Conservation (phyloP, 2,888 invertebrate genomes). For the Cenopis cana region DNA sequence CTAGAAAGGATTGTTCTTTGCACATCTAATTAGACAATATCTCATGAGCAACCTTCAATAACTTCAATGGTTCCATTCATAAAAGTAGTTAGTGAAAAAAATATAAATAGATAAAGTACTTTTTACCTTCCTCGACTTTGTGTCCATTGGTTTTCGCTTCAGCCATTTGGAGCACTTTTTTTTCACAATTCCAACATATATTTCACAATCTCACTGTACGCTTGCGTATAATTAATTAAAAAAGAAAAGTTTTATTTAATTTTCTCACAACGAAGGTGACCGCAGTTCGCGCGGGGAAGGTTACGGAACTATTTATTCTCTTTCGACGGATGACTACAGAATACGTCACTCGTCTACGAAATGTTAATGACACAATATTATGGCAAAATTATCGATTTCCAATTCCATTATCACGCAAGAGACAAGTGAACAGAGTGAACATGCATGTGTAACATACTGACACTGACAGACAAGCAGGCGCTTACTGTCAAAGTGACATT, state of each 20-base stretch:
- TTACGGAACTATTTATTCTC: constrained; percentile 35
- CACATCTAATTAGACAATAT: too few relatives aligned
- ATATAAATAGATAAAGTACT: too few relatives aligned
- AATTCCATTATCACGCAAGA: constrained; percentile 42
- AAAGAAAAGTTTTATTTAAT: background rate
- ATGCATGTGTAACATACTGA: background rate
- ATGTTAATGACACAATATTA: constrained; percentile 14
- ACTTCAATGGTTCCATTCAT: too few relatives aligned
- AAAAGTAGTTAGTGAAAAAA: too few relatives aligned
- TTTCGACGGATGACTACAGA: background rate
- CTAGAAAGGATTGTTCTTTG: too few relatives aligned
- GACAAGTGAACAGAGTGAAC: background rate
- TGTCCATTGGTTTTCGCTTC: constrained; percentile 62
- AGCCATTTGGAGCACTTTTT: constrained; percentile 45
- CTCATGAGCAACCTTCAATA: too few relatives aligned
- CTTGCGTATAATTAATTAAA: background rate
- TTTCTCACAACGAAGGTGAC: constrained; percentile 28
- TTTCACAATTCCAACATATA: constrained; percentile 7
- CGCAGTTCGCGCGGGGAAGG: constrained; percentile 22
- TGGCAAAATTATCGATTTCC: constrained; percentile 50
- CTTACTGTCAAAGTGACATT: constrained; percentile 34
- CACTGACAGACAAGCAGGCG: background rate
- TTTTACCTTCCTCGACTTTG: constrained; percentile 62
- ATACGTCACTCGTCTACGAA: constrained; percentile 19
- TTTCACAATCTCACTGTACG: constrained; percentile 26